Evolutionary conservation across 2,797 vertebrate species (phyloP).

Genomic region (Trematomus bernacchii): DNA sequence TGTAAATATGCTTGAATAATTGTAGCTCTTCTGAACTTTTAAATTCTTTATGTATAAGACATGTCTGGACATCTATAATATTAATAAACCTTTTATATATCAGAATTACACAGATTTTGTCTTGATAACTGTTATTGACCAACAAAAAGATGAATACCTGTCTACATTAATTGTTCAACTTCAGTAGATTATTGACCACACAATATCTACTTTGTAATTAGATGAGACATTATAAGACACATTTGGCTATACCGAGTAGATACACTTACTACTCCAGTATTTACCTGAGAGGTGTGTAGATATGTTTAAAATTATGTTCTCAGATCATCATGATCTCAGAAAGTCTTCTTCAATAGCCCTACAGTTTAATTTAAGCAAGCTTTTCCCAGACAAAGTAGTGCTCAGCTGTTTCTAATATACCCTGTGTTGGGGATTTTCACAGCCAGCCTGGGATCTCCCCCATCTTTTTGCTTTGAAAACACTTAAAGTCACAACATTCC

Average conservation of each 20-base stretch:
- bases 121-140: background rate
- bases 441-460: constrained; percentile 23
- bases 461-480: background rate
- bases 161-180: background rate
- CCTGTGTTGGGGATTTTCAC: constrained; percentile 21
- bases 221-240: background rate
- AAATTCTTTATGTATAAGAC: constrained; percentile 70
- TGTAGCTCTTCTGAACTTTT: constrained; percentile 73
- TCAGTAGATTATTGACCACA: background rate
- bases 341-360: background rate
- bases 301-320: background rate
- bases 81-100: constrained; percentile 81
- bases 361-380: background rate
- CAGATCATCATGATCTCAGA: too few relatives aligned
- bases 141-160: background rate
- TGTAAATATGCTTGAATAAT: constrained; percentile 76
- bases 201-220: background rate
- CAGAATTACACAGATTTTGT: background rate
- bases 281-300: background rate
- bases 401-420: constrained; percentile 4
- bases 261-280: background rate
- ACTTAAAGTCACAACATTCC: background rate
- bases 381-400: background rate
- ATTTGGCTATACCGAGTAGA: background rate
- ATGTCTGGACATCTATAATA: constrained; percentile 69